Base-by-base conservation (phyloP, 1,140 invertebrate species). In the Pissodes strobi region DNA sequence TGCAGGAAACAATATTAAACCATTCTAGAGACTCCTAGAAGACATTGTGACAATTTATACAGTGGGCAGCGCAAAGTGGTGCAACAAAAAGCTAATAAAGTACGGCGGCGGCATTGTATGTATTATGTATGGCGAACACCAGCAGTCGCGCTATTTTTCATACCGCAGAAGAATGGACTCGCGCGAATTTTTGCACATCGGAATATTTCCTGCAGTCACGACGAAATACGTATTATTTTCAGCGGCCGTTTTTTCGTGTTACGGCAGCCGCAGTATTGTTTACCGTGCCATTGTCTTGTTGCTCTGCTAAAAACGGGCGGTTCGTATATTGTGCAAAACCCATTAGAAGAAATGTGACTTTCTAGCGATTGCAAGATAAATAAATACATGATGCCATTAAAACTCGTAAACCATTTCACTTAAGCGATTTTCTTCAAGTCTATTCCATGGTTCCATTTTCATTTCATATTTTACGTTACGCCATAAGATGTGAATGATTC, bases 1-100 rank as follows among this genome's bases (percentile, higher is more conserved):
- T n/a, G n/a, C n/a, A n/a, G n/a, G n/a, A n/a, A n/a, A n/a, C n/a
- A 41, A 41, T 41, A 41, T 13, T 41, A 41, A 8, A 41, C 38
- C 15, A 6, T 17, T 17, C 38, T 17, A 17, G 8, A 15, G 38
- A 17, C n/a, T 13, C 1, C 17, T n/a, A 17, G 6, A 17, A 13
- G 38, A 49, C 19, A 49, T 17, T 25, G 21, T 30, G 58, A 41
- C 58, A 63, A 63, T 63, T 63, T 63, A 63, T 63, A 55, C 60
- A 63, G 46, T 55, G 37, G 49, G 13, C 25, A 53, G 30, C 49
- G 51, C 51, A 55, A 63, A 63, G 49, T 55, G 45, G 48, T 63
- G 39, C 60, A 63, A 63, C 60, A 63, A 63, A 63, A 63, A 63
- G 46, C 60, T 55, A 63, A 63, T 63, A 63, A 63, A 63, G 60